Evolutionary conservation across 2,797 vertebrate genomes (phyloP), one percentile per base, ranked within the genome.

Genomic region (Eremophila alpestris): DNA sequence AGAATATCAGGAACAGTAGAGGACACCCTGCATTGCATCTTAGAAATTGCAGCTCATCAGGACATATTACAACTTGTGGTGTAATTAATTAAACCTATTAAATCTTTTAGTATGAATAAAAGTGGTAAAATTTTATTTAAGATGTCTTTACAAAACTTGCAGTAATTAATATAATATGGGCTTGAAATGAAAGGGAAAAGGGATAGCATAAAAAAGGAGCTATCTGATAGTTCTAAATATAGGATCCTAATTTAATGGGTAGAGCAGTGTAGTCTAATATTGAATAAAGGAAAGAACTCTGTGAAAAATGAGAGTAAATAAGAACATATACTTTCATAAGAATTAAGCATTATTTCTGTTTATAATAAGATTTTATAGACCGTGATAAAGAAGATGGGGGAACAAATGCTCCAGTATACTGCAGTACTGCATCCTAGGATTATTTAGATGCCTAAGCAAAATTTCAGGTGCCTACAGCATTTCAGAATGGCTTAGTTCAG

Each of bases 11-110:
- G 13, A 70, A 36, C 26, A 71, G 17, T 11, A 54, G 16, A 81
- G 19, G 14, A 40, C 59, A n/a, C 29, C 11, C 6, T 58, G 14
- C 16, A 30, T 16, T 51, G 26, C 6, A 54, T 43, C 62, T 62
- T 19, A 70, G 41, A 64, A 69, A 48, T 24, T 36, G 20, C 22
- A n/a, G 16, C 21, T 82, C 48, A 49, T 63, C 3, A 0, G 16
- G 16, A 21, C 0, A 3, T 52, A 9, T 40, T 75, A 14, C 9
- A 74, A 36, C 17, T 22, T 8, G 1, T 32, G 3, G 1, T 26
- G 7, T 38, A 49, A 60, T 30, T 45, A 82, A 51, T n/a, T 27
- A 56, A 67, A 62, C 2, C 12, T 8, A 8, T 41, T 51, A 54
- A 36, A 52, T 36, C 38, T 9, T 9, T 46, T 54, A 3, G 5